Base-by-base conservation (phyloP, 37 sponge, comb jelly and placozoan genomes). In the Bolinopsis microptera region DNA sequence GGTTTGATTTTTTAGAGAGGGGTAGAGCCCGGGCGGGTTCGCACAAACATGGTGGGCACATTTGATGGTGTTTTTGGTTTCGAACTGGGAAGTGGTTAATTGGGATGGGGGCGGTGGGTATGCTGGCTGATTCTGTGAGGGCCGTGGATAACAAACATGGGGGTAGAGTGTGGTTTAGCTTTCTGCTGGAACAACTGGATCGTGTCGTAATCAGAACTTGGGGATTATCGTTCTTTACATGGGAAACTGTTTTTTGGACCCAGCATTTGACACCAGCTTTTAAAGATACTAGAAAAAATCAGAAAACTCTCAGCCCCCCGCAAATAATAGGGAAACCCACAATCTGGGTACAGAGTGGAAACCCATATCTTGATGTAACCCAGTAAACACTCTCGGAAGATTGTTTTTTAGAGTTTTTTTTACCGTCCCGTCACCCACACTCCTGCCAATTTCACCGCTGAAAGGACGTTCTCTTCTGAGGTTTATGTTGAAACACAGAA, bases 51-150 rank as follows among this genome's bases (percentile, higher is more conserved):
- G n/a, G n/a, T 28, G 31, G n/a, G 90, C 90, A 39, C 90, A 86
- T 39, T 86, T 86, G 90, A 86, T 39, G 90, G 90, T n/a, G 90
- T 86, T 86, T n/a, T n/a, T n/a, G n/a, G 90, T 40, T 41, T 86
- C 90, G 90, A 41, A 41, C 61, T 86, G 90, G n/a, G 61, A 33
- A 41, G 25, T 39, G 41, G 90, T 86, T 39, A n/a, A n/a, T n/a
- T 41, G 3, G 34, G 41, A 86, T 38, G 5, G 90, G 90, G 36
- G 35, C 33, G 41, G 25, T n/a, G n/a, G n/a, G 3, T 2, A 1
- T 41, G 90, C 26, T 1, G 34, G 90, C 61, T 27, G 27, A 39
- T 22, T 86, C 90, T 0, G 30, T 9, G 31, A 86, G 90, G 1
- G 90, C 41, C 36, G 90, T 36, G 25, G 26, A 13, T 2, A 40